Conservation (phyloP, 2,113 vertebrate genomes). For the Nesogale talazaci region DNA sequence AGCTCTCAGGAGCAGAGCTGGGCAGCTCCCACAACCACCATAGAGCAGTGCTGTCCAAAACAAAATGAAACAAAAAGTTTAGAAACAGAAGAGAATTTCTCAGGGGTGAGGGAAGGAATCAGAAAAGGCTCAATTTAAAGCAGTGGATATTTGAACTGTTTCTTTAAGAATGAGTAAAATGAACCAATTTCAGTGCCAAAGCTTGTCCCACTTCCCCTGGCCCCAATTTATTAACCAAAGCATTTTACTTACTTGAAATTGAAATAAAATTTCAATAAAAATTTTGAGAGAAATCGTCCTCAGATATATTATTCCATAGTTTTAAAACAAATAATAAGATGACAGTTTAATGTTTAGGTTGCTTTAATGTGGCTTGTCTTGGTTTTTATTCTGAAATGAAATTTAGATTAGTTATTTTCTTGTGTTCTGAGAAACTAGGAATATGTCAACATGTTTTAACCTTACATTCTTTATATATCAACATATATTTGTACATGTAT, state of each 20-base stretch:
- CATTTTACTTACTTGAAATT: slow-evolving; percentile 83
- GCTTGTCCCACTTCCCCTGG: slow-evolving; percentile 62
- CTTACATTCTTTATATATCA: slow-evolving; percentile 78
- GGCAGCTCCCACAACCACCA: too few relatives aligned
- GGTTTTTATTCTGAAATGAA: slow-evolving; percentile 84
- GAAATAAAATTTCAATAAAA: slow-evolving; percentile 83
- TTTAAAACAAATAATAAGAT: slow-evolving; percentile 84
- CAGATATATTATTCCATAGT: slow-evolving; percentile 83
- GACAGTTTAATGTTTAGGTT: slow-evolving; percentile 83
- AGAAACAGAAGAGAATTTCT: slow-evolving; percentile 58
- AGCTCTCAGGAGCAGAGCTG: too few relatives aligned
- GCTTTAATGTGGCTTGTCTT: slow-evolving; percentile 84
- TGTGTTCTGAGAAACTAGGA: slow-evolving; percentile 81
- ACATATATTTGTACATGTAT: slow-evolving; percentile 76
- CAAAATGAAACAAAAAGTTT: too few relatives aligned
- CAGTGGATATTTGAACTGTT: slow-evolving; percentile 52
- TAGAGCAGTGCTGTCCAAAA: too few relatives aligned
- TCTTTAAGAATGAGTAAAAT: slow-evolving; percentile 70
- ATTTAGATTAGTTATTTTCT: slow-evolving; percentile 84
- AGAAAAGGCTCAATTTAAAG: slow-evolving; percentile 50
- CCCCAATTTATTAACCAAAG: slow-evolving; percentile 82
- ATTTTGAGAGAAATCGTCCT: slow-evolving; percentile 83
- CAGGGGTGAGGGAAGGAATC: slow-evolving; percentile 38
- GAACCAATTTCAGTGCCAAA: slow-evolving; percentile 76
- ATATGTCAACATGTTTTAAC: slow-evolving; percentile 83